Evolutionary conservation across 2,888 invertebrate genomes (phyloP).

Genomic region (Silvanus unidentatus): DNA sequence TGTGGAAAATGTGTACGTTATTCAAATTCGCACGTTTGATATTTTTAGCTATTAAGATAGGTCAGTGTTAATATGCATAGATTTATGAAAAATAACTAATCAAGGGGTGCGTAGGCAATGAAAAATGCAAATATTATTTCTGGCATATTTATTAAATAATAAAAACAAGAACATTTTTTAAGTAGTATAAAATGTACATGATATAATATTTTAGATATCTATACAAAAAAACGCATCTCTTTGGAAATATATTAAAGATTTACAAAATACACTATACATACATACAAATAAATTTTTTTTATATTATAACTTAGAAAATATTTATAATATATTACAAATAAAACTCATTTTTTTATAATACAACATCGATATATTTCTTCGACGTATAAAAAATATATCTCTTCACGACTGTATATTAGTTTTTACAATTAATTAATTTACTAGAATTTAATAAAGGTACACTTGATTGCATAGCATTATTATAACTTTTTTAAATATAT

Average conservation of each 20-base stretch:
- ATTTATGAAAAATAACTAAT: not conserved
- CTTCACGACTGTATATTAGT: not conserved
- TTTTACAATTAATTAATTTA: slow-evolving; percentile 28
- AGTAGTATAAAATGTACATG: slow-evolving; percentile 45
- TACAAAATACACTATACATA: slow-evolving; percentile 38
- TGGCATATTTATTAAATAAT: slow-evolving; percentile 43
- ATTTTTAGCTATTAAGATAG: slow-evolving; percentile 1
- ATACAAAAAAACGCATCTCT: slow-evolving; percentile 40
- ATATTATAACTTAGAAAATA: slow-evolving; percentile 33
- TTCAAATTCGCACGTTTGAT: no score
- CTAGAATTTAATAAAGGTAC: slow-evolving; percentile 40
- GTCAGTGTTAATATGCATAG: slow-evolving; percentile 1
- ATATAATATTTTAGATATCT: slow-evolving; percentile 29
- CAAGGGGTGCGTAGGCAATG: not conserved
- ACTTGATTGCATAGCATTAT: slow-evolving; percentile 36
- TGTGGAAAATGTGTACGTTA: no score
- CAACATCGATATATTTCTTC: slow-evolving; percentile 43
- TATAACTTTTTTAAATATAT: slow-evolving; percentile 41
- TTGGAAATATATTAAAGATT: slow-evolving; percentile 45
- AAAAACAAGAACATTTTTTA: slow-evolving; percentile 43
- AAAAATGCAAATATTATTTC: slow-evolving; percentile 13
- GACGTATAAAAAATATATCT: slow-evolving; percentile 37
- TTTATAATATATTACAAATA: slow-evolving; percentile 38
- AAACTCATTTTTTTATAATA: slow-evolving; percentile 37
- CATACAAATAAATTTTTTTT: slow-evolving; percentile 38